These are phyloP conservation scores for Mnemiopsis leidyi DNA, from an alignment of 37 sponge, comb jelly and placozoan genomes.

Conservation along the genomic window DNA sequence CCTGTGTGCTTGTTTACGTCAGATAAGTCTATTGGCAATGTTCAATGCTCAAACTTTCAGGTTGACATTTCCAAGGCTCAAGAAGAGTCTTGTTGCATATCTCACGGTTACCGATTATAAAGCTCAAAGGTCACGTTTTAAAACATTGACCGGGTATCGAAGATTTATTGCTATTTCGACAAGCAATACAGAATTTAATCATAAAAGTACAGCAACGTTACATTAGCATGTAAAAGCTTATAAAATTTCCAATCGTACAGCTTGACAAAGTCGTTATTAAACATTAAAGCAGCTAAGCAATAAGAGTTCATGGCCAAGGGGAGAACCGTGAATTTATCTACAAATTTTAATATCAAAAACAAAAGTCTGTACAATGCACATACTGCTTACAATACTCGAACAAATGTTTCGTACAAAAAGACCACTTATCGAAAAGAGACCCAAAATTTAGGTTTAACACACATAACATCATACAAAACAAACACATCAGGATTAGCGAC, in stretches of 20 bases:
- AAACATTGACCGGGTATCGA: background rate
- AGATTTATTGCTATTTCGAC: background rate
- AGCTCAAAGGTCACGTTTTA: too few relatives aligned
- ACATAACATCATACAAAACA: constrained; percentile 63
- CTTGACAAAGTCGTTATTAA: background rate
- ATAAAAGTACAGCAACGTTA: background rate
- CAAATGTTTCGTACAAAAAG: too few relatives aligned
- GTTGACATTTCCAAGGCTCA: too few relatives aligned
- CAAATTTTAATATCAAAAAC: too few relatives aligned
- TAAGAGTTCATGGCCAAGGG: background rate
- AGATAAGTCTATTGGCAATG: too few relatives aligned
- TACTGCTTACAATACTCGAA: too few relatives aligned
- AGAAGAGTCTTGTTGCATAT: too few relatives aligned
- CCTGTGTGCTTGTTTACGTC: too few relatives aligned
- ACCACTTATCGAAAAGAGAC: background rate
- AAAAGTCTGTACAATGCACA: too few relatives aligned
- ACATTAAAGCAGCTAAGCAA: background rate
- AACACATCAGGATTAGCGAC: constrained; percentile 47
- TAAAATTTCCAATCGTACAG: background rate
- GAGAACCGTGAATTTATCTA: background rate
- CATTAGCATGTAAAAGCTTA: background rate
- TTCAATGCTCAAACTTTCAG: too few relatives aligned
- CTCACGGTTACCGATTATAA: too few relatives aligned
- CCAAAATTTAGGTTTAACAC: constrained; percentile 7
- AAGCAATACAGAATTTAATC: background rate